These are phyloP conservation scores for Boloria euphrosyne DNA, from an alignment of 2,888 invertebrate genomes.

Conservation along the genomic window DNA sequence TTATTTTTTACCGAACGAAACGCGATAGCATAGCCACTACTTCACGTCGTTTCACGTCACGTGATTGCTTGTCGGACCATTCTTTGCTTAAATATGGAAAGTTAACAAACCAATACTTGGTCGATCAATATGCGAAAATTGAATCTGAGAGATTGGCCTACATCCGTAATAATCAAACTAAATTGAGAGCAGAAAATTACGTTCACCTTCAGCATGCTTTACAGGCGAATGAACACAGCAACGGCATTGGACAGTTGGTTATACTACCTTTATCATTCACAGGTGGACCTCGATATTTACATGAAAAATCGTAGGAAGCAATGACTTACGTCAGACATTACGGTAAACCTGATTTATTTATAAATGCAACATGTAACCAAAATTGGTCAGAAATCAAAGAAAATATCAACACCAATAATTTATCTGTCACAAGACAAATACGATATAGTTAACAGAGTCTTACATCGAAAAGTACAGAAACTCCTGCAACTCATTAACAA, in stretches of 20 bases:
- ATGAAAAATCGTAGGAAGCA: constrained; percentile 37
- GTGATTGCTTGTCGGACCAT: too few species aligned
- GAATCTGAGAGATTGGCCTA: constrained; percentile 34
- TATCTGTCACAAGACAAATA: too few species aligned
- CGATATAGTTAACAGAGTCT: too few species aligned
- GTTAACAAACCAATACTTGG: too few species aligned
- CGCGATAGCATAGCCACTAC: too few species aligned
- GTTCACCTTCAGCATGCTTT: constrained; percentile 36
- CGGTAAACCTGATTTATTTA: constrained; percentile 36
- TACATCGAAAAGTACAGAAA: background rate
- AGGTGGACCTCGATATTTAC: constrained; percentile 37
- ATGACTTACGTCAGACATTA: constrained; percentile 37
- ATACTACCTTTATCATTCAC: constrained; percentile 38
- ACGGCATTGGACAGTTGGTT: constrained; percentile 32
- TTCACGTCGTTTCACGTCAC: too few species aligned
- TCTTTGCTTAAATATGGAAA: too few species aligned
- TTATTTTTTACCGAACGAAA: too few species aligned
- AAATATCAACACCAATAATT: too few species aligned
- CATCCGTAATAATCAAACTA: constrained; percentile 35
- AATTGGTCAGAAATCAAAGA: constrained; percentile 8
- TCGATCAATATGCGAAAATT: constrained; percentile 5
- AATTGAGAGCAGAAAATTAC: constrained; percentile 37
- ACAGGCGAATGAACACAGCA: constrained; percentile 32
- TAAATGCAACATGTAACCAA: constrained; percentile 5
- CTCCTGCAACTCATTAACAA: constrained; percentile 5